Base-by-base conservation (phyloP, 2,113 vertebrate species). In the Tichodroma muraria region DNA sequence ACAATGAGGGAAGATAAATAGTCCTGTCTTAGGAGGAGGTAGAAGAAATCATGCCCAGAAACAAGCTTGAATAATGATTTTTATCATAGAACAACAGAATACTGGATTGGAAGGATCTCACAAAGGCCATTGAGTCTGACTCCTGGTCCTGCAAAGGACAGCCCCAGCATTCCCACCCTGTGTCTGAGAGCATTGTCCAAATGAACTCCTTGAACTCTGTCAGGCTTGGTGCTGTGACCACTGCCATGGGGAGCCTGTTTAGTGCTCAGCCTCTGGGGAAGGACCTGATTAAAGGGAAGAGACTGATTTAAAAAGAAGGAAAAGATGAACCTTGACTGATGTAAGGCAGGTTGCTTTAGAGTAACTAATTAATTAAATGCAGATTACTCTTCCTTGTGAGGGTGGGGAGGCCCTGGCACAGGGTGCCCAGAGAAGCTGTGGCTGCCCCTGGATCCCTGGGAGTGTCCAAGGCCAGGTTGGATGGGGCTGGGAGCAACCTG, bases 401-500 rank as follows among this genome's bases (percentile, higher is more conserved):
- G n/a, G 4, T 54, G 30, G 1, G 0, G 0, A 61, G 33, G 14
- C n/a, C 30, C 30, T 69, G 40, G 47, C 25, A 47, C n/a, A 61
- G 61, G 28, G 0, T 75, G 28, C 3, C 20, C 61, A 54, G 47
- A 49, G 25, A 4, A 69, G 25, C 31, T 56, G 49, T 56, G 49
- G 49, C 25, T 56, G 56, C 8, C 25, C 25, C 64, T 65, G 70
- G 42, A 83, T 28, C 35, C 35, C 56, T 83, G 63, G 5, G 6
- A 77, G 3, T 37, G 27, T 3, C 31, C 71, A 56, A 77, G 22
- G 49, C 35, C 40, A 42, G 40, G 21, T 0, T 54, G 6, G 30
- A 15, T 0, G 0, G 11, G 61, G 30, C 11, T 76, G 53, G 54
- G 18, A 56, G 4, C 4, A 20, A 0, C 15, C 22, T 37, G 63